Percentiles rank a stretch among this genome's conserved stretches.
Conservation (phyloP, 2,888 invertebrate genomes). For the Acrocyrtus sp. region DNA sequence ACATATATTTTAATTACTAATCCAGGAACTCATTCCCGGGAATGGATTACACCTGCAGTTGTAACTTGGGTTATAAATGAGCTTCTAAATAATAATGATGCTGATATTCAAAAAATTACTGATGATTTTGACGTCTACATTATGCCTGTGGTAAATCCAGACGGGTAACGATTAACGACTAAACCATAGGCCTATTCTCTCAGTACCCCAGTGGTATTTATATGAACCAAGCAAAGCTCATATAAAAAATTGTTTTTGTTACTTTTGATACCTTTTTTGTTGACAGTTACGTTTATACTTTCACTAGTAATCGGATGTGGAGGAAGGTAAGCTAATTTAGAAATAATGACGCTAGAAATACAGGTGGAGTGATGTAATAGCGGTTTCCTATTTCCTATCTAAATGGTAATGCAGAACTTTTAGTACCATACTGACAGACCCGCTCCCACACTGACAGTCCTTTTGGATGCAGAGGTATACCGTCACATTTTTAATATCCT, state of each 20-base stretch:
- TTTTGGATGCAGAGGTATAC: conserved; percentile 53
- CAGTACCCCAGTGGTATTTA: no score
- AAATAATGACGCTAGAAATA: no score
- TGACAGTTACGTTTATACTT: conserved; percentile 75
- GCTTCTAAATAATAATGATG: conserved; percentile 73
- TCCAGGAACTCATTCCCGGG: conserved; percentile 67
- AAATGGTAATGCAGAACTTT: no score
- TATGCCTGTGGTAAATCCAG: conserved; percentile 78
- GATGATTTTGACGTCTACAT: conserved; percentile 80
- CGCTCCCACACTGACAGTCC: conserved; percentile 44
- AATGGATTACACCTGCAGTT: conserved; percentile 79
- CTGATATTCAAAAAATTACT: conserved; percentile 71
- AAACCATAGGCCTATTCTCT: not conserved
- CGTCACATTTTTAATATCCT: not conserved
- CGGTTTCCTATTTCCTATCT: no score
- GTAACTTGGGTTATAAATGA: conserved; percentile 78
- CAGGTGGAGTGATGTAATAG: no score
- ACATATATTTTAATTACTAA: no score
- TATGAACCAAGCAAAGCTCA: not conserved
- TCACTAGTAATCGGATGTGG: conserved; percentile 66
- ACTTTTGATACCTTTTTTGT: not conserved
- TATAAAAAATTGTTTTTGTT: not conserved
- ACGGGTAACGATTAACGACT: conserved; percentile 67
- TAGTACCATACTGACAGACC: conserved; percentile 34
- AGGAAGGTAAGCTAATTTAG: conserved; percentile 57